Evolutionary conservation across 2,113 vertebrate genomes (phyloP), one percentile per base, ranked within the genome.

Genomic region (Hystrix brachyura): DNA sequence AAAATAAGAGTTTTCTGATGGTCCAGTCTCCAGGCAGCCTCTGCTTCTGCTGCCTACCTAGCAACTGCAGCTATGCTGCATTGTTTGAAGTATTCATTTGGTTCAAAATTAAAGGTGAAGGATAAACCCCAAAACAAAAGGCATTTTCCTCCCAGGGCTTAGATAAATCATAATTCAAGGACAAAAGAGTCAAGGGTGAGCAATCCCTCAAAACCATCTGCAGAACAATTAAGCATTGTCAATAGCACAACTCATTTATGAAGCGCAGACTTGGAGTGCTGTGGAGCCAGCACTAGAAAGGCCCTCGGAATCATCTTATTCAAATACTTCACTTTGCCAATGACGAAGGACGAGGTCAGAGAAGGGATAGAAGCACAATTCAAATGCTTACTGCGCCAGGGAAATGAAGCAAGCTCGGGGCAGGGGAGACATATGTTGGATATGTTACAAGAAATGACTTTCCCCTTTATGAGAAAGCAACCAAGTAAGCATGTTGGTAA

Each of bases 81-180:
- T 92, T 95, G 84, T 97, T 85, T 88, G 92, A 97, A 94, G 94
- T 29, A 88, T 5, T 93, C 95, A 21, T 65, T 91, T 86, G 84
- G 59, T 60, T 86, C 48, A 86, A 48, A 97, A 95, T 92, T 74
- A 93, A 94, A 95, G 71, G 94, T 86, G 65, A 98, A 97, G 94
- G 76, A 97, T 85, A 92, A 95, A 91, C 76, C 93, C 87, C 84
- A 67, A 96, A 97, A 96, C 92, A 97, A 97, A 95, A 95, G 86
- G 59, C 34, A 48, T 95, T 97, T 95, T 92, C 94, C 94, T 92
- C 94, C 72, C 81, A 94, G 64, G 92, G 32, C 87, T 92, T 78
- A 78, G 80, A 96, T 88, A 94, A 95, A 97, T 95, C 90, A 97
- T 87, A 88, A 97, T 62, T 90, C 97, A 95, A 96, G 96, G 87